A percentile compares a stretch with the other conserved stretches of the same genome.
phyloP scores from a whole-genome alignment of 2,888 invertebrate species.

The Drosophila anomelani region DNA sequence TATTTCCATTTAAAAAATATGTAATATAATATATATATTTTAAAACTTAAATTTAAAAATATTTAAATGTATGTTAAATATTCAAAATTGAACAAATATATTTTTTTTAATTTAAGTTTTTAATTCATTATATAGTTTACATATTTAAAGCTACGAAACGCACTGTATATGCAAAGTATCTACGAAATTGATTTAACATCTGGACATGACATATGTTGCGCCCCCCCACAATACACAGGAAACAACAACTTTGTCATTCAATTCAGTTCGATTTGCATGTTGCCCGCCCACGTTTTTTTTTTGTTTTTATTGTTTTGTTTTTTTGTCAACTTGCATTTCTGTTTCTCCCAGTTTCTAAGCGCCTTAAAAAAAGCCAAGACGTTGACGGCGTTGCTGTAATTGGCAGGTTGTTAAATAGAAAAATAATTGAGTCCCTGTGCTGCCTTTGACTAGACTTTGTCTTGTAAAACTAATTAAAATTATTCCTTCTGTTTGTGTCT shows the following conservation, averaged over 20 bases:
- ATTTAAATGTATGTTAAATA: background rate
- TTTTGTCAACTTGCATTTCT: conserved; percentile 26
- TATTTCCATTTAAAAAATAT: background rate
- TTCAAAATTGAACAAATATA: background rate
- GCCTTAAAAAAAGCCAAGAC: conserved; percentile 46
- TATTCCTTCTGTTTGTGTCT: conserved; percentile 29
- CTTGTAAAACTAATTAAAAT: conserved; percentile 41
- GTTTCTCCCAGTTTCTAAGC: conserved; percentile 35
- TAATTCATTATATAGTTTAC: background rate
- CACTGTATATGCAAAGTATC: conserved; percentile 42
- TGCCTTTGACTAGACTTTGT: conserved; percentile 1
- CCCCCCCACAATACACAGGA: conserved; percentile 10
- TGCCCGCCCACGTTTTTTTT: conserved; percentile 57
- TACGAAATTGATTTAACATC: conserved; percentile 36
- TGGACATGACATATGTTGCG: conserved; percentile 39
- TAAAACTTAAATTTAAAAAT: no score
- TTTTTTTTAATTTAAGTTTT: background rate
- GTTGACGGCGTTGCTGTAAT: conserved; percentile 15
- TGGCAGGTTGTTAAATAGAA: conserved; percentile 18
- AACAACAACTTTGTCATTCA: conserved; percentile 41
- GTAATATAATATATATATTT: background rate
- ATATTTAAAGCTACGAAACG: conserved; percentile 6
- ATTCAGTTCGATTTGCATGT: conserved; percentile 63
- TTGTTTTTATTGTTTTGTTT: background rate
- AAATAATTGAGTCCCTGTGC: conserved; percentile 24